Conservation (phyloP, 2,113 vertebrate species). For the Columbina picui region DNA sequence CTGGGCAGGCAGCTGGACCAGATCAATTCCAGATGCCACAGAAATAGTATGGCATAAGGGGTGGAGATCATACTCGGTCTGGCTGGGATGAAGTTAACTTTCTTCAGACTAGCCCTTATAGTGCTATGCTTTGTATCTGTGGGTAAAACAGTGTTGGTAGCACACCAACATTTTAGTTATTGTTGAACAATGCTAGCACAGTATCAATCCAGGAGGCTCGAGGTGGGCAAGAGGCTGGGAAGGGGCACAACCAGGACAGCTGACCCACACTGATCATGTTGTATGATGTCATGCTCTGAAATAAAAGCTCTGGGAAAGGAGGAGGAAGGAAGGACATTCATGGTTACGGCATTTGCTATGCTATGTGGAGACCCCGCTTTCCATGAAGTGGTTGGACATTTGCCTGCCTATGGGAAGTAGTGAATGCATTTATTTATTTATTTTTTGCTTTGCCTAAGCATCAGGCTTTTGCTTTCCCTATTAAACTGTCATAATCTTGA, state of each 20-base stretch:
- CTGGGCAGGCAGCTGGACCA: not conserved
- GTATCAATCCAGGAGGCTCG: not conserved
- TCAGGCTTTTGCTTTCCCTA: not conserved
- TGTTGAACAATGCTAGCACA: not conserved
- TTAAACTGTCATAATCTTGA: not conserved
- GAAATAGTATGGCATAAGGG: not conserved
- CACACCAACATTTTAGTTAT: rapidly evolving
- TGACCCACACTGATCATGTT: not conserved
- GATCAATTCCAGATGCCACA: not conserved
- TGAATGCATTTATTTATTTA: not conserved
- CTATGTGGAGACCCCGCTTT: not conserved
- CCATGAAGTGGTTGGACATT: not conserved
- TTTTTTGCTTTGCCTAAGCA: not conserved
- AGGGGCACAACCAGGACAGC: not conserved
- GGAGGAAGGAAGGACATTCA: rapidly evolving
- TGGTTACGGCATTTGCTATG: not conserved
- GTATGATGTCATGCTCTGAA: not conserved
- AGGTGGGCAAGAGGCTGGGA: not conserved
- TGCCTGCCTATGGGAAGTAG: not conserved
- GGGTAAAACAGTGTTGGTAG: not conserved
- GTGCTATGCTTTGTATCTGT: not conserved
- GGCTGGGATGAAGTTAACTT: not conserved
- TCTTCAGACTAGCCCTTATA: not conserved
- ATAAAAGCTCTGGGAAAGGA: not conserved
- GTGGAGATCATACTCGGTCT: not conserved